phyloP scores from a whole-genome alignment of 2,113 vertebrate genomes.

The Lanius ludovicianus region DNA sequence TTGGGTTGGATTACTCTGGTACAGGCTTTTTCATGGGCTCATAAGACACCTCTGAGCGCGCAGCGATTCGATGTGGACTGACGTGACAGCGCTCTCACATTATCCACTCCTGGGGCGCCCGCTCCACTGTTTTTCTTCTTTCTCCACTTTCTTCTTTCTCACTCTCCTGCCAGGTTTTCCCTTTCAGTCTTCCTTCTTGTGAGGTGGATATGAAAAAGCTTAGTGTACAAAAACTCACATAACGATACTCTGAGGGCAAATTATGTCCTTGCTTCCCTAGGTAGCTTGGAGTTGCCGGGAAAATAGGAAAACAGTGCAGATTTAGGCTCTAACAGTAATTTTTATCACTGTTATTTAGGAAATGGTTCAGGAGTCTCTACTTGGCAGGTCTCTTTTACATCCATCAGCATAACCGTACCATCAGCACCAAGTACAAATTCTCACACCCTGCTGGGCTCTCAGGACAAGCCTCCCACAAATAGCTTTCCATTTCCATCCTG shows the following conservation, averaged over 20 bases:
- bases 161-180: neutral
- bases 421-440: conserved; percentile 35
- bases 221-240: neutral
- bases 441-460: conserved; percentile 32
- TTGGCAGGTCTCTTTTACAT: conserved; percentile 30
- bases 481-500: conserved; percentile 52
- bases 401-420: conserved; percentile 23
- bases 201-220: conserved; percentile 25
- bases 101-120: neutral
- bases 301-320: conserved; percentile 1
- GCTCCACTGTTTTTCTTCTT: neutral
- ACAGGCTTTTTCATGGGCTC: neutral
- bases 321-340: neutral
- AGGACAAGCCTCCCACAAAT: conserved; percentile 37
- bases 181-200: neutral
- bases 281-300: neutral
- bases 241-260: neutral
- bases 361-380: conserved; percentile 32
- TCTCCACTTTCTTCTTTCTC: conserved; percentile 10
- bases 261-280: neutral
- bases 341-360: conserved; percentile 44
- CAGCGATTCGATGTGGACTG: rapidly evolving
- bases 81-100: rapidly evolving
- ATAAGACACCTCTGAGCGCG: rapidly evolving
- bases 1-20: neutral